Conservation (phyloP, 2,113 vertebrate species). For the Nannobrachium achirus region DNA sequence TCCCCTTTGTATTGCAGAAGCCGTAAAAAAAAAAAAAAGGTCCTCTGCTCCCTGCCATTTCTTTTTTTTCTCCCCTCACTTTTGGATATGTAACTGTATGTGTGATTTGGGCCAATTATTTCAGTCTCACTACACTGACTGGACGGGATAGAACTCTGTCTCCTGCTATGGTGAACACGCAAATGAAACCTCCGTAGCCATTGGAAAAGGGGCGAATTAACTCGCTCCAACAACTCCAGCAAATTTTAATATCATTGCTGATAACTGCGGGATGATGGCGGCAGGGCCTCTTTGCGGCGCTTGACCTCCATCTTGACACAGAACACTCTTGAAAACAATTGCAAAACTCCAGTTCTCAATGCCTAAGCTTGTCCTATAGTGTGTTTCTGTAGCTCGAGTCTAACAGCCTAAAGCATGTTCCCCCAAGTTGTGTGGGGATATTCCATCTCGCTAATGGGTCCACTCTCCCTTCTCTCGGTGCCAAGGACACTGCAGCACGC, state of each 20-base stretch:
- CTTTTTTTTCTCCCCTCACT: conserved; percentile 28
- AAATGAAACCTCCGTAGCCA: conserved; percentile 61
- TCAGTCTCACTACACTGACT: conserved; percentile 42
- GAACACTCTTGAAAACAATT: conserved; percentile 13
- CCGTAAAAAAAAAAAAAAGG: conserved; percentile 55
- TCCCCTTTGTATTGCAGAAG: conserved; percentile 42
- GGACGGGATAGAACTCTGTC: conserved; percentile 39
- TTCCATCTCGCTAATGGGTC: not conserved
- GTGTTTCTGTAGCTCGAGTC: conserved; percentile 2
- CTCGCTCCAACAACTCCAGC: conserved; percentile 56
- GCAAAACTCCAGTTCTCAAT: not conserved
- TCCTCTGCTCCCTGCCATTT: too few relatives aligned
- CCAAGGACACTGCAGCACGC: not conserved
- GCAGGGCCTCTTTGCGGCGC: conserved; percentile 6
- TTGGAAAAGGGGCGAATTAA: conserved; percentile 48
- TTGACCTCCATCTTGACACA: conserved; percentile 21
- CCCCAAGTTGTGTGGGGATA: not conserved
- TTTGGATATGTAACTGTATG: conserved; percentile 39
- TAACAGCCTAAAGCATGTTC: not conserved
- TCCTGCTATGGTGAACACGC: conserved; percentile 30
- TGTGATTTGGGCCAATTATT: conserved; percentile 70
- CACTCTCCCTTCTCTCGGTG: conserved; percentile 8
- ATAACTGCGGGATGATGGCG: conserved; percentile 46
- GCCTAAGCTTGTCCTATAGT: not conserved
- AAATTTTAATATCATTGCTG: conserved; percentile 72